phyloP scores from a whole-genome alignment of 2,113 vertebrate species.

The Glaucomys volans region DNA sequence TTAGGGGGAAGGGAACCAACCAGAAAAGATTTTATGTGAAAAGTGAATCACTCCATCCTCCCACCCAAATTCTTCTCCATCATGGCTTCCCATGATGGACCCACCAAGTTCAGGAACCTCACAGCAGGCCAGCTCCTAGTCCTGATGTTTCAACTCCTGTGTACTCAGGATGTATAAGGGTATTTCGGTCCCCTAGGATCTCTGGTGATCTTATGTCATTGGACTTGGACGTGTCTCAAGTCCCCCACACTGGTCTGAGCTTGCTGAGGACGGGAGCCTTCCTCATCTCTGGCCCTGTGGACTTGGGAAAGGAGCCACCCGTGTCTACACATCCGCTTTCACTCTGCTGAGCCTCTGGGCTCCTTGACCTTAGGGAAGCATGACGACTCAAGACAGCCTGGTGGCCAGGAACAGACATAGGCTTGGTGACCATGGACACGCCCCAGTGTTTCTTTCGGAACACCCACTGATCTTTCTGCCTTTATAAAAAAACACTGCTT shows the following conservation, averaged over 20 bases:
- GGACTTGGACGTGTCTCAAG: neutral
- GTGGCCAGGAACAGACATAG: neutral
- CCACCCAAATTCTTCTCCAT: neutral
- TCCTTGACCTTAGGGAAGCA: neutral
- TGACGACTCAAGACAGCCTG: too few relatives aligned
- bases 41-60: too few relatives aligned
- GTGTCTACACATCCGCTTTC: neutral
- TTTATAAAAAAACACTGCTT: neutral
- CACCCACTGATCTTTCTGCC: neutral
- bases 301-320: neutral
- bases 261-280: neutral
- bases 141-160: neutral
- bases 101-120: neutral
- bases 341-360: neutral
- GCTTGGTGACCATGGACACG: rapidly evolving
- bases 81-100: neutral
- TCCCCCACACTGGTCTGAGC: too few relatives aligned
- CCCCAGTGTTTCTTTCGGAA: neutral
- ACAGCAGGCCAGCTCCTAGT: too few relatives aligned
- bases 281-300: neutral
- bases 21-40: neutral
- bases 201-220: neutral
- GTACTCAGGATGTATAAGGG: neutral
- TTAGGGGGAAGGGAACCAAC: too few relatives aligned
- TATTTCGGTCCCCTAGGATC: neutral